Evolutionary conservation across 2,888 invertebrate genomes (phyloP).

Genomic region (Andrena trimmerana): DNA sequence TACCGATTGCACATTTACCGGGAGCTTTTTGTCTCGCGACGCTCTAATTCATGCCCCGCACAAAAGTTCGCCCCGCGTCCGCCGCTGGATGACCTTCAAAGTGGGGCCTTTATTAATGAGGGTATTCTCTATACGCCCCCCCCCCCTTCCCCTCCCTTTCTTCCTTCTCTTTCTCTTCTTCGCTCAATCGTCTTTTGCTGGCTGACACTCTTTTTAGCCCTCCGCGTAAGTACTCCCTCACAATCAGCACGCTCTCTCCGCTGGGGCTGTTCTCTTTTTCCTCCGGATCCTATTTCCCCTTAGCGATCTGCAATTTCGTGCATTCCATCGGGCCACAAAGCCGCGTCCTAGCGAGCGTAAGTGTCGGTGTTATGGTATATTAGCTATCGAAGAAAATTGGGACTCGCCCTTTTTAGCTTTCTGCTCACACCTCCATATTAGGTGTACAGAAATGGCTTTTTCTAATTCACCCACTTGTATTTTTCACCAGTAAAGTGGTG

Average conservation of each 20-base stretch:
- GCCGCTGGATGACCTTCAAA: constrained; percentile 69
- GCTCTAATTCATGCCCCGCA: constrained; percentile 64
- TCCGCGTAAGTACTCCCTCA: constrained; percentile 22
- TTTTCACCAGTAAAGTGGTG: too few species aligned
- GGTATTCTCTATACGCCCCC: constrained; percentile 64
- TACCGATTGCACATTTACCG: constrained; percentile 66
- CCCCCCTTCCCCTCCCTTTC: not conserved
- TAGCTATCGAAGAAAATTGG: not conserved
- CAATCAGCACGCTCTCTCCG: constrained; percentile 29
- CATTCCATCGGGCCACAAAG: not conserved
- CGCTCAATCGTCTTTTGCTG: constrained; percentile 51
- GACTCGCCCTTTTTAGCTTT: not conserved
- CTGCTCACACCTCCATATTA: not conserved
- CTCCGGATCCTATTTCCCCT: constrained; percentile 57
- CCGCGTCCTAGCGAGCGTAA: not conserved
- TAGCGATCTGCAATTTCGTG: constrained; percentile 17
- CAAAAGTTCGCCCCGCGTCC: constrained; percentile 67
- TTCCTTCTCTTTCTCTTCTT: constrained; percentile 12
- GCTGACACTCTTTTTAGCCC: constrained; percentile 62
- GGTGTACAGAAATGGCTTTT: too few species aligned
- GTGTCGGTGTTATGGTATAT: constrained; percentile 7
- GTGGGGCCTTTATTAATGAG: constrained; percentile 74
- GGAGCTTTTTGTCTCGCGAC: constrained; percentile 64
- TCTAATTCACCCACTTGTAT: too few species aligned
- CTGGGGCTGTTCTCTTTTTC: constrained; percentile 17